Evolutionary conservation across 2,797 vertebrate genomes (phyloP).

Genomic region (Vireo griseus): DNA sequence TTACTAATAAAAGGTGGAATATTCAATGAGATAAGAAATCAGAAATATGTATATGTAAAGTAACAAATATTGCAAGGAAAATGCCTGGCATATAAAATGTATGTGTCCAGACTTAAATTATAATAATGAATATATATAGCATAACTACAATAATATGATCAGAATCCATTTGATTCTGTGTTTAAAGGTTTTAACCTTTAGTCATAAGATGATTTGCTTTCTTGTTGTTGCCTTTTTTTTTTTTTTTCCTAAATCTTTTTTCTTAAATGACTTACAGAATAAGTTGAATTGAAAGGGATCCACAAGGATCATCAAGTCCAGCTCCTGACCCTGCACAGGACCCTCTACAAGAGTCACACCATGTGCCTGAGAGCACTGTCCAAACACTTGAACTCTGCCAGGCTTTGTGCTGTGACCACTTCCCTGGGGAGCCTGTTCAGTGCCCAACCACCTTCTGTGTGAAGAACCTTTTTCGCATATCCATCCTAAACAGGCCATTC

Average conservation of each 20-base stretch:
- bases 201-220: rapidly evolving
- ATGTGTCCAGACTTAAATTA: neutral
- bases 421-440: neutral
- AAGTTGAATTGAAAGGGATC: neutral
- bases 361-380: neutral
- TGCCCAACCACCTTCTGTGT: too few species aligned
- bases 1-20: neutral
- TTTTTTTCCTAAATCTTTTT: neutral
- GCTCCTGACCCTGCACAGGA: rapidly evolving
- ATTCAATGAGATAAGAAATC: neutral
- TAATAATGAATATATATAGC: neutral
- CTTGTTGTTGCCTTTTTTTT: too few species aligned
- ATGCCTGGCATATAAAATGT: neutral
- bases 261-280: neutral
- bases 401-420: neutral
- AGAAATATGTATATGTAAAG: neutral
- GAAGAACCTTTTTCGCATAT: neutral
- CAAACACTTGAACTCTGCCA: neutral
- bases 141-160: neutral
- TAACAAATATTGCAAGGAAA: neutral
- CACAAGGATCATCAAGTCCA: neutral
- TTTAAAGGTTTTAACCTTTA: neutral
- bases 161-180: neutral
- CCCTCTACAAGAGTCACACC: neutral
- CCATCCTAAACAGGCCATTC: neutral